Conservation (phyloP, 2,113 vertebrate species). For the Tachysurus vachellii region DNA sequence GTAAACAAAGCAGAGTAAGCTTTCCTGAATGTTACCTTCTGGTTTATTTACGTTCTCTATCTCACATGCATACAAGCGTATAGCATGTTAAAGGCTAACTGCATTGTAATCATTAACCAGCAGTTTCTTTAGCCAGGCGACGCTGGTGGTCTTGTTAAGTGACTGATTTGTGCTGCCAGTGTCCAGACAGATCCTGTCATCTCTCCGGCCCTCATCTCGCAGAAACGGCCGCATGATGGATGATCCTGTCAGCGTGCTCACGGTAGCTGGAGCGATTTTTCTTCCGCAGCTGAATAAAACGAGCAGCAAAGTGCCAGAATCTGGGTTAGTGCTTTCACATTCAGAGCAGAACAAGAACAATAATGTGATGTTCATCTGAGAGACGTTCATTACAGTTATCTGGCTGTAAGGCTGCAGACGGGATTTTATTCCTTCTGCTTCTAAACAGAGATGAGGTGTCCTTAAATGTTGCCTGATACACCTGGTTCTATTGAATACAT, state of each 20-base stretch:
- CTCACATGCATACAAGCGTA: neutral
- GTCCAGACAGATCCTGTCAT: conserved; percentile 39
- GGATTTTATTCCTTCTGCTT: neutral
- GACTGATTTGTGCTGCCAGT: conserved; percentile 37
- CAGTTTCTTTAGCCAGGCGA: neutral
- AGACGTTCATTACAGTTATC: neutral
- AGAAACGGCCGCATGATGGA: conserved; percentile 34
- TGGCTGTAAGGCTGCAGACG: neutral
- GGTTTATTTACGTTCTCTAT: neutral
- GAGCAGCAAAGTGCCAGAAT: conserved; percentile 28
- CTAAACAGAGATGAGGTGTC: neutral
- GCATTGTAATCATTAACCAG: conserved; percentile 16
- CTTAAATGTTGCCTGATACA: neutral
- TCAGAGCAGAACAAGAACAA: conserved; percentile 9
- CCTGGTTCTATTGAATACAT: neutral
- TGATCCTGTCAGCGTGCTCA: conserved; percentile 26
- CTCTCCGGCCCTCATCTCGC: neutral
- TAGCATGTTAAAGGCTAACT: neutral
- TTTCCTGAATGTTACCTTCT: neutral
- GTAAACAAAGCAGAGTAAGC: neutral
- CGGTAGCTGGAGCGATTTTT: conserved; percentile 25
- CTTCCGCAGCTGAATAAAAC: conserved; percentile 17
- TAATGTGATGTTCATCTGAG: neutral
- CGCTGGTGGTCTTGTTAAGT: conserved; percentile 5
- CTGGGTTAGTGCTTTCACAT: conserved; percentile 13